Evolutionary conservation across 1,140 invertebrate genomes (phyloP).

Genomic region (Drosophila chauvacae): DNA sequence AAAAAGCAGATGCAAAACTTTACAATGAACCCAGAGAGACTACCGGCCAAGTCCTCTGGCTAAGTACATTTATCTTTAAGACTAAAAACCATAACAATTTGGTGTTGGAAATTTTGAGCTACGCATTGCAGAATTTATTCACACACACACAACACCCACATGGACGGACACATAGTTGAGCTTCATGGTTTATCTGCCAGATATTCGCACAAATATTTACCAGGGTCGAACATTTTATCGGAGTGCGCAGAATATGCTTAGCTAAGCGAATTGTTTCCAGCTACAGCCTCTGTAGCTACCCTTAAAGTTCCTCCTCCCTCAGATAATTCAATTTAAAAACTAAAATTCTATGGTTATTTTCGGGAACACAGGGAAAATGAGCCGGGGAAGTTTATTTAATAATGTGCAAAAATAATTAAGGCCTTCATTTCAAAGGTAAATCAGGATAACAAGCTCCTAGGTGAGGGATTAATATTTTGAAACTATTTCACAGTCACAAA

Average conservation of each 20-base stretch:
- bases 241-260: conserved; percentile 61
- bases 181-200: conserved; percentile 53
- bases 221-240: conserved; percentile 57
- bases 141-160: conserved; percentile 33
- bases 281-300: conserved; percentile 1
- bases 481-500: too few species aligned
- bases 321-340: conserved; percentile 29
- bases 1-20: conserved; percentile 45
- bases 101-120: conserved; percentile 75
- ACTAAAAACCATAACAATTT: conserved; percentile 74
- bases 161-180: conserved; percentile 33
- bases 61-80: conserved; percentile 59
- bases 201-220: conserved; percentile 74
- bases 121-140: conserved; percentile 71
- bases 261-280: conserved; percentile 29
- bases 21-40: conserved; percentile 11
- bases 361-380: background rate
- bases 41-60: conserved; percentile 25
- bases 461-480: background rate
- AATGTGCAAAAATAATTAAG: conserved; percentile 7
- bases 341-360: conserved; percentile 1
- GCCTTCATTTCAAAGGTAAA: background rate
- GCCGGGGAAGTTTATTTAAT: background rate
- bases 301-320: conserved; percentile 5
- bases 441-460: background rate